These are phyloP conservation scores for Vanacampus margaritifer DNA, from an alignment of 2,113 vertebrate species.

Conservation along the genomic window DNA sequence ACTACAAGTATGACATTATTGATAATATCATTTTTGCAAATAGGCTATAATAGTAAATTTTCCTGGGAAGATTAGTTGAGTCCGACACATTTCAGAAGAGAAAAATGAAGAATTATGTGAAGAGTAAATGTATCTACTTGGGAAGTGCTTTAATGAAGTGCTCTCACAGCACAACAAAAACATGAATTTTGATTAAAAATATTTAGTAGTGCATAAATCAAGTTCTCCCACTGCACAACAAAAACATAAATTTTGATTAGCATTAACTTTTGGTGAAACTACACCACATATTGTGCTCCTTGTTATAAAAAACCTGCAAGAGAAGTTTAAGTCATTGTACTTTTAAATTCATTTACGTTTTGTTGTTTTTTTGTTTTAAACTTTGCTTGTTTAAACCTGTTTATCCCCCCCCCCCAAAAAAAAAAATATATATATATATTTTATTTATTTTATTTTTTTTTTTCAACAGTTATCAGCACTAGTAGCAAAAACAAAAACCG, in stretches of 20 bases:
- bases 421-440: too few relatives aligned
- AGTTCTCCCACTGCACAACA: neutral
- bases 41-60: neutral
- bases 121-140: neutral
- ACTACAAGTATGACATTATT: neutral
- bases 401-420: too few relatives aligned
- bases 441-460: too few relatives aligned
- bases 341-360: too few relatives aligned
- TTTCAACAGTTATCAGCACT: too few relatives aligned
- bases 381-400: too few relatives aligned
- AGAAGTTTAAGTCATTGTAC: neutral
- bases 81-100: neutral
- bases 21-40: neutral
- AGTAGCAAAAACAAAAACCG: neutral
- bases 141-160: neutral
- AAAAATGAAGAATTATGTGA: neutral
- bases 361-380: too few relatives aligned
- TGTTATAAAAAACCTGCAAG: neutral
- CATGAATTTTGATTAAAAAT: slow-evolving; percentile 1
- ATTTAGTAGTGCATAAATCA: neutral
- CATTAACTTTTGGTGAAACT: neutral
- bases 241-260: neutral
- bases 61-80: neutral
- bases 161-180: neutral
- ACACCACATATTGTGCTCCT: neutral